These are phyloP conservation scores for Cyprinodon tularosa DNA, from an alignment of 2,113 vertebrate genomes.

Conservation along the genomic window DNA sequence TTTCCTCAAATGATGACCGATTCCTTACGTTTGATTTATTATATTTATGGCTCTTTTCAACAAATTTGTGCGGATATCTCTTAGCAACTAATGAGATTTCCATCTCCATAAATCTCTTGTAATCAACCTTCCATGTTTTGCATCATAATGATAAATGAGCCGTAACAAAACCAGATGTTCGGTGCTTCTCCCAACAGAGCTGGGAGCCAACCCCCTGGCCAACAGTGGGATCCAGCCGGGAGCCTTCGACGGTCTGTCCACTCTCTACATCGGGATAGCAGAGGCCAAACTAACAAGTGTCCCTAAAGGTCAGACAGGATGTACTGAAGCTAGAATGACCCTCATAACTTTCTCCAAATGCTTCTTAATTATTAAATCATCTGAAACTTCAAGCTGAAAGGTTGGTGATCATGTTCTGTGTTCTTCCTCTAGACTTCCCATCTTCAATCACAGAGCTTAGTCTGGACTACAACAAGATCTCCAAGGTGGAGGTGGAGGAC, in stretches of 20 bases:
- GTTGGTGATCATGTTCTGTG: conserved; percentile 3
- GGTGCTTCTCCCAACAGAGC: conserved; percentile 81
- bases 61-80: conserved; percentile 2
- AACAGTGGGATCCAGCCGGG: conserved; percentile 91
- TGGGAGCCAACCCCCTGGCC: conserved; percentile 94
- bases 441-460: conserved; percentile 89
- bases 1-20: not conserved
- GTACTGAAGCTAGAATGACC: not conserved
- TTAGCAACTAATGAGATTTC: conserved; percentile 2
- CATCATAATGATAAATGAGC: not conserved
- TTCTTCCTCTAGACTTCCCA: conserved; percentile 80
- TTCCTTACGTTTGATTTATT: not conserved
- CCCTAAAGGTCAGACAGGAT: conserved; percentile 87
- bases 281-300: conserved; percentile 91
- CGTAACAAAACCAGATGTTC: conserved; percentile 34
- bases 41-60: not conserved
- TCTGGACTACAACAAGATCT: conserved; percentile 94
- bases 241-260: conserved; percentile 90
- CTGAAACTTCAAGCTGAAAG: not conserved
- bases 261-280: conserved; percentile 92
- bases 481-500: conserved; percentile 90
- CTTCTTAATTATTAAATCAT: not conserved
- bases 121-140: conserved; percentile 2
- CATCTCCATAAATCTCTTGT: not conserved
- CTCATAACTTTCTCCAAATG: not conserved